Conservation (phyloP, 2,113 vertebrate species). For the Salvelinus sp. region DNA sequence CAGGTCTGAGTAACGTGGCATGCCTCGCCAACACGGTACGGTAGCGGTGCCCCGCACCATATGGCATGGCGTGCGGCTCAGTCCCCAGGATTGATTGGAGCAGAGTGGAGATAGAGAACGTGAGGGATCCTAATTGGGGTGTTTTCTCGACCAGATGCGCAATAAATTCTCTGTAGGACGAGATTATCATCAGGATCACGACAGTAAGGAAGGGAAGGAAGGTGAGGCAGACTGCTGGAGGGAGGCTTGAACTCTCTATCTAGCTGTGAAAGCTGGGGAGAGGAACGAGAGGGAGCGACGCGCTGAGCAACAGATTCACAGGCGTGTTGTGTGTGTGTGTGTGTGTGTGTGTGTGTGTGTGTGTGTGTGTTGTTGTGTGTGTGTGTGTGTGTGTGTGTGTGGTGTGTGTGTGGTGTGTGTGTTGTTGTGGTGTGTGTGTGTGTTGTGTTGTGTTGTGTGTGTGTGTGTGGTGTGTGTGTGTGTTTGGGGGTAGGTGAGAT, state of each 20-base stretch:
- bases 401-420: neutral
- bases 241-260: conserved; percentile 21
- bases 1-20: too few relatives aligned
- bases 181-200: conserved; percentile 41
- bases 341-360: neutral
- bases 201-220: conserved; percentile 1
- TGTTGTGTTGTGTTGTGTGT: neutral
- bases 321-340: neutral
- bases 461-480: neutral
- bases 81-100: conserved; percentile 40
- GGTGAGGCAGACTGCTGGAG: neutral
- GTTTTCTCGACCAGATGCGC: conserved; percentile 44
- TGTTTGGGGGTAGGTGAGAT: neutral
- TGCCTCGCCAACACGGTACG: too few relatives aligned
- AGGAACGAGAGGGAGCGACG: too few relatives aligned
- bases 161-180: conserved; percentile 52
- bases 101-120: conserved; percentile 29
- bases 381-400: neutral
- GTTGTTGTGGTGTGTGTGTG: neutral
- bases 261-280: neutral
- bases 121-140: conserved; percentile 42
- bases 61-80: conserved; percentile 46
- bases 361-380: neutral
- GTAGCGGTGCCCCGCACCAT: conserved; percentile 29
- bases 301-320: too few relatives aligned